A percentile compares a stretch with the other conserved stretches of the same genome.
These are phyloP conservation scores for Cheilosia vernalis DNA, from an alignment of 2,888 invertebrate species.

Conservation along the genomic window DNA sequence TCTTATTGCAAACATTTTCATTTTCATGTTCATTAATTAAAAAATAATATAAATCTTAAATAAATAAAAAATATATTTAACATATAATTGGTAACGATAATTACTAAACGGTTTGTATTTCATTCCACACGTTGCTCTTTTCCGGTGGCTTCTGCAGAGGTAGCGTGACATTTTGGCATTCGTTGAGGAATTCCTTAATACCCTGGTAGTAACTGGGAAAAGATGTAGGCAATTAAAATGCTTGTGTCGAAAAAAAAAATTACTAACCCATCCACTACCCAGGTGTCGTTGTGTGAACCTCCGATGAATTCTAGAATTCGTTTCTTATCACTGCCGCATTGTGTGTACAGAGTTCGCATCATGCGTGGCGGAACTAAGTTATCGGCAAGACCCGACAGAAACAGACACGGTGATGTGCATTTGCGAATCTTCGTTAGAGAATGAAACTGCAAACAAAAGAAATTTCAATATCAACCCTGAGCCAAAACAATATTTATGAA, in stretches of 20 bases:
- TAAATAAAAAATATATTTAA: conserved; percentile 8
- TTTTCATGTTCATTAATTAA: not conserved
- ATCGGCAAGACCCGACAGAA: conserved; percentile 95
- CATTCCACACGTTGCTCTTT: conserved; percentile 82
- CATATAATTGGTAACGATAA: not conserved
- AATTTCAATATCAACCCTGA: not conserved
- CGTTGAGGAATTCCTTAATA: conserved; percentile 80
- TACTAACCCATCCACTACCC: conserved; percentile 92
- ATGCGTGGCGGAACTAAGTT: conserved; percentile 94
- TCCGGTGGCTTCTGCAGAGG: conserved; percentile 82
- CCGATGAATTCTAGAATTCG: conserved; percentile 90
- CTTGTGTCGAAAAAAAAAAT: not conserved
- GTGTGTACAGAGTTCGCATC: conserved; percentile 91
- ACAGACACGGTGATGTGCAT: conserved; percentile 90
- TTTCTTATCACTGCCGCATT: conserved; percentile 90
- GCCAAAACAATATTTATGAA: too few relatives aligned
- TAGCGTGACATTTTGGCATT: conserved; percentile 80
- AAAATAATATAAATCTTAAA: conserved; percentile 1
- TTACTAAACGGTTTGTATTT: conserved; percentile 80
- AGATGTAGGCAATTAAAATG: not conserved
- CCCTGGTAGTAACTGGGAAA: conserved; percentile 82
- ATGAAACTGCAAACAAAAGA: conserved; percentile 86
- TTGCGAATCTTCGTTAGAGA: conserved; percentile 90
- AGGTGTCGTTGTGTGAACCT: conserved; percentile 97
- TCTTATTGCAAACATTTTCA: not conserved